phyloP scores from a whole-genome alignment of 1,140 invertebrate genomes.

The Heliconius himera region DNA sequence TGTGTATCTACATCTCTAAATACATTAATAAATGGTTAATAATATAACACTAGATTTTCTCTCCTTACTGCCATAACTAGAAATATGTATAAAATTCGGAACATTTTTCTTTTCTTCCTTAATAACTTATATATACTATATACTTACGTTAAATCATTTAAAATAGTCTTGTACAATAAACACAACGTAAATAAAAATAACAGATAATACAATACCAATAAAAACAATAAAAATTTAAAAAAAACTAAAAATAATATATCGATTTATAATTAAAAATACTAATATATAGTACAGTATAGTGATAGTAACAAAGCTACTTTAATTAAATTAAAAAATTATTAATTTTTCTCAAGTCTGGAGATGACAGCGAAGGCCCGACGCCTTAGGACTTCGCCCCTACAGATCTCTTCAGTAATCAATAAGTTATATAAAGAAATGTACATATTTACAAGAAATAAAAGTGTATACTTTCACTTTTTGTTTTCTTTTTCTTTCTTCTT shows the following conservation, averaged over 20 bases:
- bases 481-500: conserved; percentile 32
- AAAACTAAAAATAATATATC: background rate
- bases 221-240: no score
- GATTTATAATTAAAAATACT: background rate
- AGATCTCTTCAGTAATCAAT: conserved; percentile 4
- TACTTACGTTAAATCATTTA: no score
- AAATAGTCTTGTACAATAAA: no score
- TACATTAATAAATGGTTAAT: no score
- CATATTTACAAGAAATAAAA: background rate
- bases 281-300: background rate
- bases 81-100: no score
- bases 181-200: background rate
- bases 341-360: background rate
- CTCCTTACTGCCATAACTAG: no score
- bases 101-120: no score
- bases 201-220: background rate
- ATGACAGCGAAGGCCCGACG: background rate
- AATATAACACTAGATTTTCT: no score
- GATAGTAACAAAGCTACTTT: background rate
- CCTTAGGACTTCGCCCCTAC: conserved; percentile 6
- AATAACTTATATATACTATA: no score
- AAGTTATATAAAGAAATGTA: background rate
- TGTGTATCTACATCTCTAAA: no score
- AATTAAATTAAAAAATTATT: background rate
- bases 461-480: conserved; percentile 13